Base-by-base conservation (phyloP, 2,797 vertebrate genomes). In the Danio tinwini region DNA sequence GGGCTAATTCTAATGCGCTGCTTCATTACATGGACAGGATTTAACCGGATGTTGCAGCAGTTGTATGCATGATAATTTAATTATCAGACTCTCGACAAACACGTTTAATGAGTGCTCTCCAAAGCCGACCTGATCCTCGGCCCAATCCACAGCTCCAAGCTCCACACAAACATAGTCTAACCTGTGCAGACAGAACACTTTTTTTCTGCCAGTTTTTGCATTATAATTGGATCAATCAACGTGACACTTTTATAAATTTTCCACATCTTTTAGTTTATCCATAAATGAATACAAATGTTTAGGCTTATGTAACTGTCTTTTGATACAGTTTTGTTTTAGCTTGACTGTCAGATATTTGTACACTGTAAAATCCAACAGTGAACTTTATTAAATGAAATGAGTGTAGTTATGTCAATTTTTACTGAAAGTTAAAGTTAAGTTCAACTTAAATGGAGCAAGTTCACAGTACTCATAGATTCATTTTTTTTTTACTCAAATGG, bases 121-220 rank as follows among this genome's bases (percentile, higher is more conserved):
- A 92, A 93, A 93, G 93, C 92, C 89, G 61, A 58, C 42, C 88
- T 93, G 93, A 93, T 93, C 91, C 89, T 84, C 82, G 74, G 86
- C 90, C 84, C 88, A 91, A 87, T 88, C 87, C 83, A 81, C 75
- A 76, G 82, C 81, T 83, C 85, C 80, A 65, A 11, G 67, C 50
- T 62, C n/a, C 44, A 65, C 68, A 73, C 44, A 63, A 37, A 29
- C n/a, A 67, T 17, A 71, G 63, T 4, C 17, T 65, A 44, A 74
- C 47, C 69, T 50, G 68, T 65, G 53, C 49, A 56, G 59, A 65
- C 52, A 12, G 19, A 50, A 12, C 47, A 19, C 55, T 69, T 74
- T 16, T n/a, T 71, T 56, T 14, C 19, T 58, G 37, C 19, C 4
- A 11, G 37, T 29, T 53, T 69, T 14, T 47, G 53, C 19, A 21